A percentile compares a stretch with the other conserved stretches of the same genome.
Evolutionary conservation across 2,888 invertebrate species (phyloP).

Genomic region (Caenorhabditis uteleia): DNA sequence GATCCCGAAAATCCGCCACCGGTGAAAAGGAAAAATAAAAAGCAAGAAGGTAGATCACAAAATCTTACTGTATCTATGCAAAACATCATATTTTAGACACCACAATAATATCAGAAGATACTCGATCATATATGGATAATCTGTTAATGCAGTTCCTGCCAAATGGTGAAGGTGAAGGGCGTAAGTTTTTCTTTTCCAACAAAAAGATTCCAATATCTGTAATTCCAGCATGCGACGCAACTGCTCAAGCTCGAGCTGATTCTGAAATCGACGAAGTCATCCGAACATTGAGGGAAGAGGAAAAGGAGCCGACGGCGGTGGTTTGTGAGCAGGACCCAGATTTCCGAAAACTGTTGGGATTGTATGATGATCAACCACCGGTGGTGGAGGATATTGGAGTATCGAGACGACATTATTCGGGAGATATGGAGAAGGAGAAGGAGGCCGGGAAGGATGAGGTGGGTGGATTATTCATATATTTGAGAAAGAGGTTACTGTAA

Average conservation of each 20-base stretch:
- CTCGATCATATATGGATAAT: constrained; percentile 27
- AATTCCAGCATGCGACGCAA: neutral
- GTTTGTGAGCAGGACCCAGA: constrained; percentile 6
- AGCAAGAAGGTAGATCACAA: constrained; percentile 4
- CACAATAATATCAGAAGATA: constrained; percentile 6
- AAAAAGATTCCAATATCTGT: neutral
- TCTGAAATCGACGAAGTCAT: constrained; percentile 35
- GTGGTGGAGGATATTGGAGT: constrained; percentile 2
- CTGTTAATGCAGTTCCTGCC: constrained; percentile 18
- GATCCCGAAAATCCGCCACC: constrained; percentile 31
- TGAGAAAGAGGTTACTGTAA: too few species aligned
- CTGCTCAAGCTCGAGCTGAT: constrained; percentile 13
- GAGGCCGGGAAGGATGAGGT: too few species aligned
- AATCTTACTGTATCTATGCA: too few species aligned
- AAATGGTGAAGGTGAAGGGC: neutral
- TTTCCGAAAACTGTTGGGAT: constrained; percentile 16
- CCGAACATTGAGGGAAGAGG: constrained; percentile 20
- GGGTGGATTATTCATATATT: too few species aligned
- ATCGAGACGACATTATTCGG: too few species aligned
- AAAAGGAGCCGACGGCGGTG: constrained; percentile 11
- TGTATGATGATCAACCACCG: constrained; percentile 4
- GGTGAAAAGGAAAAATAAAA: constrained; percentile 10
- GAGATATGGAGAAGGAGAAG: too few species aligned
- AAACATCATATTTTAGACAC: too few species aligned
- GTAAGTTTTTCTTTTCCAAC: neutral